Evolutionary conservation across 53 echinoderm and acorn worm genomes (phyloP).

Genomic region (Paracentrotus lividus): DNA sequence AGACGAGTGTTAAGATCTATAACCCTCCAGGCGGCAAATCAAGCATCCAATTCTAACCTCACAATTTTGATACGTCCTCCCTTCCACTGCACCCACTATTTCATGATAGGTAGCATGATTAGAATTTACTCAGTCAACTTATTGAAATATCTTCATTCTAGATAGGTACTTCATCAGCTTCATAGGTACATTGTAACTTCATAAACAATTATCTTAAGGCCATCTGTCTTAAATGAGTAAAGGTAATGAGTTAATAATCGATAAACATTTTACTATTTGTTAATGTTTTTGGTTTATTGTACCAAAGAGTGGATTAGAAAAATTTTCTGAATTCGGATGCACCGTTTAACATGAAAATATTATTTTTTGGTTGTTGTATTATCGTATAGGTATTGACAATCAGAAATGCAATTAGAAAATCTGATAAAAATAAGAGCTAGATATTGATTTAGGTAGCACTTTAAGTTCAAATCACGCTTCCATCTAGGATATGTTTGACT

Average conservation of each 20-base stretch:
- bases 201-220: background rate
- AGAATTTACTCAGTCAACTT: background rate
- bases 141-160: background rate
- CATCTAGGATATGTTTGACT: background rate
- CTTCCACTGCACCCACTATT: background rate
- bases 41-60: constrained; percentile 51
- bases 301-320: background rate
- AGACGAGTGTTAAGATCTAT: constrained; percentile 58
- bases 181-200: background rate
- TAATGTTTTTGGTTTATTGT: background rate
- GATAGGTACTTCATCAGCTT: background rate
- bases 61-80: background rate
- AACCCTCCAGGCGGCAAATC: constrained; percentile 59
- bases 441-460: background rate
- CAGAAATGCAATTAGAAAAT: background rate
- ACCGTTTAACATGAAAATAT: background rate
- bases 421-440: background rate
- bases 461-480: background rate
- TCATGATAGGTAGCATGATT: background rate
- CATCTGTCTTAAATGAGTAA: background rate
- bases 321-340: background rate
- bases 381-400: background rate
- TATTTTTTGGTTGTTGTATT: background rate
- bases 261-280: background rate
- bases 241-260: background rate